Base-by-base conservation (phyloP, 2,113 vertebrate genomes). In the Apteryx owenii region DNA sequence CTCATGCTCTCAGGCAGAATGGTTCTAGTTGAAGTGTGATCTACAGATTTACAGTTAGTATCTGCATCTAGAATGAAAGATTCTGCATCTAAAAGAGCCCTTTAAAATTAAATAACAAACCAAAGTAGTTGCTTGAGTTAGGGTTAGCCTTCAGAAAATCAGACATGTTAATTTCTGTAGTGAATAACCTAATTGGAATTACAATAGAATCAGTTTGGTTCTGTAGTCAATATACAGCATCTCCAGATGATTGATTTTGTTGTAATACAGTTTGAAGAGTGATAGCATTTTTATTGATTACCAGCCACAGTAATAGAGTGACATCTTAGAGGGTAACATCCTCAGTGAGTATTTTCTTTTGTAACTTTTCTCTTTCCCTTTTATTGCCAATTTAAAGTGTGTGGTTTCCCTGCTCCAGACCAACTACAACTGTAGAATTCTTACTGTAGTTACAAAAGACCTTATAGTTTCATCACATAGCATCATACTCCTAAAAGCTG, bases 341-440 rank as follows among this genome's bases (percentile, higher is more conserved):
- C 25, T 70, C 58, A 54, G 19, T 38, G 31, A 62, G 16, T 29
- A 51, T 53, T 78, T 93, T 95, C 62, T 85, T 95, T 94, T 86
- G 21, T 61, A 95, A 86, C 28, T 81, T 91, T 72, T 91, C 69
- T 68, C 54, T 93, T 91, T 94, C 88, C 62, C 86, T 95, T 90
- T 95, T 96, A 95, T 58, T 69, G 88, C 83, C 91, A 81, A 94
- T 90, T 98, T 93, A 89, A 97, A 97, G 95, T 80, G 65, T 93
- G 90, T 87, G 95, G 83, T 75, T 95, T 94, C 66, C 54, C 58
- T 79, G 62, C 84, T 80, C 71, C 88, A 97, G 54, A 95, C 89
- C 81, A 93, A 95, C 95, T 89, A 96, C 71, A 96, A 96, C 65
- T 78, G 56, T 92, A 93, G 85, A 82, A 96, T 95, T 97, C 95